Conservation (phyloP, 2,113 vertebrate species). For the Conger conger region DNA sequence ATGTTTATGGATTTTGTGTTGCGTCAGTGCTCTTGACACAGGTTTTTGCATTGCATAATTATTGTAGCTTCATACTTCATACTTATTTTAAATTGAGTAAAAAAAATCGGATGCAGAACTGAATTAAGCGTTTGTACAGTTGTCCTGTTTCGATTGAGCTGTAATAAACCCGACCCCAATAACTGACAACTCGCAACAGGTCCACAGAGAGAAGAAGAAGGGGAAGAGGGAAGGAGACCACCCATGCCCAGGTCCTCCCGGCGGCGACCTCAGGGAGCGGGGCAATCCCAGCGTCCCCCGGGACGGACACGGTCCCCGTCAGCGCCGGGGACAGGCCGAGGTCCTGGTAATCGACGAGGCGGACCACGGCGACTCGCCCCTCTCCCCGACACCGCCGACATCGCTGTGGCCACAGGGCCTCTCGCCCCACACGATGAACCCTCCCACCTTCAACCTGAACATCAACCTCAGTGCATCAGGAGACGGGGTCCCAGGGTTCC, state of each 20-base stretch:
- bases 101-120: neutral
- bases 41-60: neutral
- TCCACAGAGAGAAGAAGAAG: conserved; percentile 41
- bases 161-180: conserved; percentile 19
- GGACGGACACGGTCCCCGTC: neutral
- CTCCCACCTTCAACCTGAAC: conserved; percentile 38
- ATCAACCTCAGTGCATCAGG: conserved; percentile 30
- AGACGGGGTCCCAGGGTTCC: conserved; percentile 26
- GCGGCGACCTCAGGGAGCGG: neutral
- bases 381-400: neutral
- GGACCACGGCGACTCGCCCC: neutral
- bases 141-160: neutral
- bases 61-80: neutral
- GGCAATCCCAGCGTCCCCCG: neutral
- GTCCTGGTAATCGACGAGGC: conserved; percentile 28
- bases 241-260: neutral
- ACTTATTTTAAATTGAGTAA: neutral
- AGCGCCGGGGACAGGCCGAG: conserved; percentile 16
- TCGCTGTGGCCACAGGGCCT: neutral
- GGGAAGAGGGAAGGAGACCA: conserved; percentile 24
- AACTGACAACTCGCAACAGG: conserved; percentile 38
- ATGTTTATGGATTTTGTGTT: conserved; percentile 1
- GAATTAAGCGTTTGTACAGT: neutral
- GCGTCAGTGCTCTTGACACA: neutral
- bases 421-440: neutral